These are phyloP conservation scores for Monoplex corrugatus DNA, from an alignment of 2,888 invertebrate genomes.

Conservation along the genomic window DNA sequence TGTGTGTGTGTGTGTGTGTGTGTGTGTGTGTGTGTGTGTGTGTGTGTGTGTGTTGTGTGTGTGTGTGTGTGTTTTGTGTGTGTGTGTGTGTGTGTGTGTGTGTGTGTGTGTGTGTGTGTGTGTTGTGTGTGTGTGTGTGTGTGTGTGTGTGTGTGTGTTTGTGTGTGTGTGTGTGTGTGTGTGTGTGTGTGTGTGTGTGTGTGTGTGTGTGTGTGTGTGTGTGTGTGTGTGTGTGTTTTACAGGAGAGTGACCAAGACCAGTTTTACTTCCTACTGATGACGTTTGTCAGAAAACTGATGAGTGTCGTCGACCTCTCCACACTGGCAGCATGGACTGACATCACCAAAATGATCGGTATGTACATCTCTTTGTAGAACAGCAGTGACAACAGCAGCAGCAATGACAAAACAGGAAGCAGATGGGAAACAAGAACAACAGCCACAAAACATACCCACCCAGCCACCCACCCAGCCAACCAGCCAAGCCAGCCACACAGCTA, in stretches of 20 bases:
- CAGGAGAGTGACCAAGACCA: slow-evolving; percentile 74
- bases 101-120: neutral
- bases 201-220: neutral
- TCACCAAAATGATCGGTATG: slow-evolving; percentile 81
- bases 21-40: neutral
- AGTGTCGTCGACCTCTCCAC: slow-evolving; percentile 67
- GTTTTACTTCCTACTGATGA: slow-evolving; percentile 76
- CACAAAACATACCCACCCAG: too few species aligned
- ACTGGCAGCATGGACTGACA: slow-evolving; percentile 67
- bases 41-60: neutral
- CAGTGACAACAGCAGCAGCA: too few species aligned
- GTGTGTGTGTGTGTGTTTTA: neutral
- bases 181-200: neutral
- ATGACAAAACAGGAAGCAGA: too few species aligned
- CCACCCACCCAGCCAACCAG: too few species aligned
- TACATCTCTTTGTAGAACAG: too few species aligned
- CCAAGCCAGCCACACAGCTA: too few species aligned
- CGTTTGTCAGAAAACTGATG: slow-evolving; percentile 76
- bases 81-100: neutral
- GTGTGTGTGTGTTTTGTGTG: neutral
- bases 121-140: neutral
- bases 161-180: neutral
- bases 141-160: neutral
- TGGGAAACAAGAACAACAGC: too few species aligned
- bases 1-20: neutral